These are phyloP conservation scores for Sphyrna mokarran DNA, from an alignment of 2,113 vertebrate genomes.

Conservation along the genomic window DNA sequence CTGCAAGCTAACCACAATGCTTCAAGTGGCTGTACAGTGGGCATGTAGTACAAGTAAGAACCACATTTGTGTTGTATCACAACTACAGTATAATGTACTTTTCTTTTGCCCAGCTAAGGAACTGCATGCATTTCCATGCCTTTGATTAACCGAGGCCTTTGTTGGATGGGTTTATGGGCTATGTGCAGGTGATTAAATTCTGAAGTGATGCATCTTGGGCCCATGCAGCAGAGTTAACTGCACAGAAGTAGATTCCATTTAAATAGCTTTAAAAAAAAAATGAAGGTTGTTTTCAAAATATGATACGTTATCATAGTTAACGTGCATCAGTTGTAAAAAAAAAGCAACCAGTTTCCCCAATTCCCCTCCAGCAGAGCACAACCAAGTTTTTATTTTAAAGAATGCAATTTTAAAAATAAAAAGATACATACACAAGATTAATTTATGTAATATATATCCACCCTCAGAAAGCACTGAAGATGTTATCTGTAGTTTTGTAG, in stretches of 20 bases:
- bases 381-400: slow-evolving; percentile 59
- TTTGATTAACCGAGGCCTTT: slow-evolving; percentile 64
- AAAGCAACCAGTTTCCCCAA: slow-evolving; percentile 50
- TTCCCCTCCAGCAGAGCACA: slow-evolving; percentile 65
- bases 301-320: neutral
- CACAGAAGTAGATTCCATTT: slow-evolving; percentile 8
- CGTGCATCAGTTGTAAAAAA: slow-evolving; percentile 32
- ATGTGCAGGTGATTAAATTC: slow-evolving; percentile 57
- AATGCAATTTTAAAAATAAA: slow-evolving; percentile 67
- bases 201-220: neutral
- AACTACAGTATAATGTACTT: slow-evolving; percentile 90
- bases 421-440: slow-evolving; percentile 68
- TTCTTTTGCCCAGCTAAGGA: slow-evolving; percentile 76
- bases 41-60: slow-evolving; percentile 87
- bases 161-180: slow-evolving; percentile 57
- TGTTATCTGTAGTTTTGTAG: slow-evolving; percentile 69
- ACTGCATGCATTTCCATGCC: slow-evolving; percentile 81
- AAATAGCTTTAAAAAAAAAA: slow-evolving; percentile 1
- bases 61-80: slow-evolving; percentile 91
- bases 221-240: slow-evolving; percentile 4
- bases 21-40: slow-evolving; percentile 90
- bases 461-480: slow-evolving; percentile 68
- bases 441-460: slow-evolving; percentile 66
- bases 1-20: slow-evolving; percentile 90
- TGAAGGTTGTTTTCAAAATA: neutral